phyloP scores from a whole-genome alignment of 1,140 invertebrate species.

The Sarcophaga peregrina region DNA sequence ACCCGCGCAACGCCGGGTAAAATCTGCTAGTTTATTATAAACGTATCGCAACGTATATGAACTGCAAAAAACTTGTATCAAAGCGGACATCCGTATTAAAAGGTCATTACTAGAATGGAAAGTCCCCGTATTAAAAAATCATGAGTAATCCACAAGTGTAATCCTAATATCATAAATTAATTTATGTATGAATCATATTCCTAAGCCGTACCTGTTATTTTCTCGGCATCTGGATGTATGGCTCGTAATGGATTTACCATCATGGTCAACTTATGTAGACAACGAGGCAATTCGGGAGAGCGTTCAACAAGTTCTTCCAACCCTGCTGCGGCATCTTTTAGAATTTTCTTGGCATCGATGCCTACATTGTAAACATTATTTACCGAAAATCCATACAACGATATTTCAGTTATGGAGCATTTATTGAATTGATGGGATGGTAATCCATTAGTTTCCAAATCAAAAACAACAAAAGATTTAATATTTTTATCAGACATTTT shows the following conservation, averaged over 20 bases:
- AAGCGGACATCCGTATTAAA: too few species aligned
- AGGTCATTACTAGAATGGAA: too few species aligned
- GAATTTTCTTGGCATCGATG: not conserved
- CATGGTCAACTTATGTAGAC: not conserved
- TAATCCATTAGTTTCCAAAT: slow-evolving; percentile 57
- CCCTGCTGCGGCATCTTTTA: not conserved
- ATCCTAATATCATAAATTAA: too few species aligned
- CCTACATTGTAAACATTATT: not conserved
- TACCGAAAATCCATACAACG: slow-evolving; percentile 55
- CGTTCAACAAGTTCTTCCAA: not conserved
- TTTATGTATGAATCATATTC: not conserved
- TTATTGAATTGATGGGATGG: slow-evolving; percentile 50
- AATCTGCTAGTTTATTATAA: too few species aligned
- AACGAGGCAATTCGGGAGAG: not conserved
- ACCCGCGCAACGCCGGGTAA: too few species aligned
- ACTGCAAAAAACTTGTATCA: too few species aligned
- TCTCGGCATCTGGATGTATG: slow-evolving; percentile 7
- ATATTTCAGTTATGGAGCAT: slow-evolving; percentile 55
- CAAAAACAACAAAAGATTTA: slow-evolving; percentile 56
- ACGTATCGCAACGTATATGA: too few species aligned
- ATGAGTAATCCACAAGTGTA: too few species aligned
- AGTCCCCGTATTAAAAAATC: too few species aligned
- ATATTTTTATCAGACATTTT: slow-evolving; percentile 20
- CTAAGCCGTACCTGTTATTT: not conserved
- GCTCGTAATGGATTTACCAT: not conserved